Evolutionary conservation across 2,888 invertebrate species (phyloP), one percentile per base, ranked within the genome.

Genomic region (Crematogaster levior): DNA sequence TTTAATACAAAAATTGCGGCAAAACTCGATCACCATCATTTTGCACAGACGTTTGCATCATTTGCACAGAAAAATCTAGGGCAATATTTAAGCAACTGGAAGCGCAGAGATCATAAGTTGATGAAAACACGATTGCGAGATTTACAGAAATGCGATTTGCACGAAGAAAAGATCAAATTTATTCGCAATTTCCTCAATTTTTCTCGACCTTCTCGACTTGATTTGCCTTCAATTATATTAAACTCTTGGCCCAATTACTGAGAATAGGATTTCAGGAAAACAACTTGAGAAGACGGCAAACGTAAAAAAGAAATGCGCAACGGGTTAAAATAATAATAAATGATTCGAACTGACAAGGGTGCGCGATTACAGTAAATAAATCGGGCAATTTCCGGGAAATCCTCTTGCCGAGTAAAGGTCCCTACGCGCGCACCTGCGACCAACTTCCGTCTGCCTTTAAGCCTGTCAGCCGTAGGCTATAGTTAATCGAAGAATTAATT

Each of bases 61-160:
- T n/a, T n/a, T n/a, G n/a, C n/a, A n/a, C n/a, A 12, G 18, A 79
- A 56, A 68, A 21, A 68, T 15, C 63, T 40, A 56, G 9, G 12
- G 12, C 40, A 37, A 43, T 21, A 56, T n/a, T 24, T 40, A n/a
- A 68, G 68, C 56, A 88, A 88, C 82, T 85, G 60, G 75, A 88
- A 51, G n/a, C 34, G 51, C 75, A 79, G 82, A 58, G 63, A 21
- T 51, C 48, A 3, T 21, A 51, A 3, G 10, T 51, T 34, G 68
- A 81, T 80, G 81, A 81, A 66, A 87, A 88, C 77, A 70, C 43
- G 70, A 88, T 88, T 88, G 87, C 63, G 73, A 34, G 65, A 27
- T 65, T 40, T 37, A 40, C 43, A 81, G 63, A 48, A 61, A 85
- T 82, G 68, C 81, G 84, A 86, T 86, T 81, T 83, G 81, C 75